Evolutionary conservation across 2,888 invertebrate genomes (phyloP).

Genomic region (Anthoptus insignis): DNA sequence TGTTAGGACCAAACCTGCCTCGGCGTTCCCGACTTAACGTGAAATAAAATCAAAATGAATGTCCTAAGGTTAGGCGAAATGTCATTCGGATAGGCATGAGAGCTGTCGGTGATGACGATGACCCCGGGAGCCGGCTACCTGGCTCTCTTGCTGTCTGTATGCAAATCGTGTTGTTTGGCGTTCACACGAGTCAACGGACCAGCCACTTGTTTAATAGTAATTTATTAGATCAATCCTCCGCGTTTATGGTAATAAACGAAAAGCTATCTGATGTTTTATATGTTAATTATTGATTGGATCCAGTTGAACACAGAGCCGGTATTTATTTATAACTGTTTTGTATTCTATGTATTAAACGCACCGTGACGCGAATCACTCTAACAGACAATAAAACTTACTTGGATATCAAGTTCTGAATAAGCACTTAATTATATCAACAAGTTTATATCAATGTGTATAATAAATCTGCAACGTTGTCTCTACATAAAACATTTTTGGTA

Average conservation of each 20-base stretch:
- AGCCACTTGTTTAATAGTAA: constrained; percentile 65
- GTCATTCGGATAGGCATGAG: constrained; percentile 70
- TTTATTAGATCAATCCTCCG: constrained; percentile 71
- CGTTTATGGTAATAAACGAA: constrained; percentile 41
- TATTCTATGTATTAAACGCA: too few species aligned
- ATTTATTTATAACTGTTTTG: constrained; percentile 4
- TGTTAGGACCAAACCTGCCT: not conserved
- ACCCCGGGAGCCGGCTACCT: constrained; percentile 76
- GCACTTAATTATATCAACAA: too few species aligned
- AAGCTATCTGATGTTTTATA: constrained; percentile 17
- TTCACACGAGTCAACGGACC: constrained; percentile 73
- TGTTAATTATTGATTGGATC: constrained; percentile 9
- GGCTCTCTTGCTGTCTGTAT: constrained; percentile 75
- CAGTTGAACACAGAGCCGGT: not conserved
- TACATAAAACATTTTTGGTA: too few species aligned
- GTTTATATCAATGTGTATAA: too few species aligned
- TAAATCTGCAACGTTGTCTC: too few species aligned
- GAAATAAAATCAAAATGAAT: constrained; percentile 48
- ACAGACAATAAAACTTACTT: too few species aligned
- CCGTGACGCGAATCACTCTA: too few species aligned
- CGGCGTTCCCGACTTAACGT: constrained; percentile 22
- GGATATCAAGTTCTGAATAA: too few species aligned
- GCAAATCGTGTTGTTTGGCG: constrained; percentile 77
- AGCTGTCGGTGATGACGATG: constrained; percentile 80
- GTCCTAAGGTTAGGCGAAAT: constrained; percentile 74